Evolutionary conservation across 2,888 invertebrate genomes (phyloP).

Genomic region (Tenthredo scrophulariae): DNA sequence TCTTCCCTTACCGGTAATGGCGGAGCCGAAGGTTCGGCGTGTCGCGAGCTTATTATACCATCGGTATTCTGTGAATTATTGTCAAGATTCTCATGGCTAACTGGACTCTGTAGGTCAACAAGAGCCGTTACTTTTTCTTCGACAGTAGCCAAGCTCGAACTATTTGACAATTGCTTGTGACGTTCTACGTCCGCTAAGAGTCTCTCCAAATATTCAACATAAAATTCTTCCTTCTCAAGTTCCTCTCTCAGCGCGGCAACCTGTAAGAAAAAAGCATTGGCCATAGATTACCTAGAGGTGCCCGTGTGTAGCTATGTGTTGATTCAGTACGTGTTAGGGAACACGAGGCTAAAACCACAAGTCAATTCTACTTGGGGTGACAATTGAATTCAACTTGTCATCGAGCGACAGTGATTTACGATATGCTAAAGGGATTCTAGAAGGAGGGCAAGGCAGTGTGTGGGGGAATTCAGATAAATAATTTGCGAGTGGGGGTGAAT

Average conservation of each 20-base stretch:
- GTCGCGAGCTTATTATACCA: constrained; percentile 56
- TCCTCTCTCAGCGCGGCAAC: constrained; percentile 89
- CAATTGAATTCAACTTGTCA: neutral
- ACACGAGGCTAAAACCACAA: neutral
- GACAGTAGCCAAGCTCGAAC: constrained; percentile 71
- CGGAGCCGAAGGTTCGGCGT: constrained; percentile 76
- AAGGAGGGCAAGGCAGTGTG: neutral
- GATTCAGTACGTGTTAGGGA: neutral
- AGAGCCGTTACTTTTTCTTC: constrained; percentile 77
- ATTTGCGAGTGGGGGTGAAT: neutral
- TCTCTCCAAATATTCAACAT: constrained; percentile 93
- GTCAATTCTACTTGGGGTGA: neutral
- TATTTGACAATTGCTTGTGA: constrained; percentile 81
- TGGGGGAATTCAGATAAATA: neutral
- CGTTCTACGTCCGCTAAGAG: constrained; percentile 92
- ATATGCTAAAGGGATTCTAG: neutral
- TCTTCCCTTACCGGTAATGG: constrained; percentile 71
- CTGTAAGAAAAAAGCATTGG: constrained; percentile 59
- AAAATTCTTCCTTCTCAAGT: constrained; percentile 93
- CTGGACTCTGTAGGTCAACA: constrained; percentile 65
- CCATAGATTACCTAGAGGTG: neutral
- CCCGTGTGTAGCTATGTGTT: neutral
- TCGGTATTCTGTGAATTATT: constrained; percentile 61
- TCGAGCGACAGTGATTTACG: neutral
- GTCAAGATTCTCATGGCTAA: constrained; percentile 61